Evolutionary conservation across 2,113 vertebrate genomes (phyloP), one percentile per base, ranked within the genome.

Genomic region (Panurus biarmicus): DNA sequence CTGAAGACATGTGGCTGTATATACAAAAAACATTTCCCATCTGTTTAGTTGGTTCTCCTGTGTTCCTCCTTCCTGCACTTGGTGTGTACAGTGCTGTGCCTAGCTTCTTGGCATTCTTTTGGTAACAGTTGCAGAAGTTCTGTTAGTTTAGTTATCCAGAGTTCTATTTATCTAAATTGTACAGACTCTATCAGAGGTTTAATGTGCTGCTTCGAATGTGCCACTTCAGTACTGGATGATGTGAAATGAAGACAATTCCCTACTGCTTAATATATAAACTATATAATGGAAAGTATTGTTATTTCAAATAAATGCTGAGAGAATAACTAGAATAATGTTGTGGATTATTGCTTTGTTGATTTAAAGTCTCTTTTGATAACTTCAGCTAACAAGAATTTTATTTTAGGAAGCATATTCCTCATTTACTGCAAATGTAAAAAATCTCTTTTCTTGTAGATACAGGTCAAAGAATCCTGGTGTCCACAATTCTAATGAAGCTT

Each of bases 81-180:
- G 96, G 97, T 98, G 98, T 98, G 96, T 97, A 97, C 95, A 97
- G 97, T 98, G 96, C 97, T 94, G 96, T 98, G 98, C 96, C 97
- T 98, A 98, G 94, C 84, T 97, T 98, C 97, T 97, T 97, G 88
- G 94, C 96, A 91, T 96, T 95, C 98, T 98, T 98, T 98, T 98
- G 98, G 97, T 98, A 98, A 98, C 87, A 93, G 97, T 98, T 97
- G 97, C 97, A 98, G 95, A 96, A 96, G 91, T 97, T 96, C 91
- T 78, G 93, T 97, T 97, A 96, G 97, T 97, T 97, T 96, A 97
- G 95, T 96, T 97, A 97, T 93, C 92, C 98, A 98, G 98, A 98
- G 98, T 98, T 98, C 96, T 98, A 97, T 98, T 98, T 98, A 98
- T 98, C 96, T 98, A 98, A 97, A 98, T 92, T 98, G 96, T 98